Evolutionary conservation across 1,140 invertebrate species (phyloP).

Genomic region (Drosophila kepulauana): DNA sequence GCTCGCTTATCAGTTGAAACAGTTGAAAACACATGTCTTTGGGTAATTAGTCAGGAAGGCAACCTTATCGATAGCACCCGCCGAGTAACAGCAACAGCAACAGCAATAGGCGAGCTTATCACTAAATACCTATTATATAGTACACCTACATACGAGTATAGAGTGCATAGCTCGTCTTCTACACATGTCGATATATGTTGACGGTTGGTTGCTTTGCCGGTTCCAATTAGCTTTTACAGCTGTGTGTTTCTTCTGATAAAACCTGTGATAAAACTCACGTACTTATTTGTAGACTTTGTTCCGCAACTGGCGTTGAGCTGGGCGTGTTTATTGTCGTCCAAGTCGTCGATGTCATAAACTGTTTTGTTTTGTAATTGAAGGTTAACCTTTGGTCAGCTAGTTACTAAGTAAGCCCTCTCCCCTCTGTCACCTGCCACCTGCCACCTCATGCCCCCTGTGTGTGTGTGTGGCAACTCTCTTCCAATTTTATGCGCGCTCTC

Average conservation of each 20-base stretch:
- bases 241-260: slow-evolving; percentile 60
- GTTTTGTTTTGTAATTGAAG: slow-evolving; percentile 44
- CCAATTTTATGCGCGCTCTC: background rate
- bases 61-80: slow-evolving; percentile 44
- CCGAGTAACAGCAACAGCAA: slow-evolving; percentile 13
- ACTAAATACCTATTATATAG: background rate
- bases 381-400: slow-evolving; percentile 42
- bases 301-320: slow-evolving; percentile 27
- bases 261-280: slow-evolving; percentile 58
- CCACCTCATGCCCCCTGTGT: background rate
- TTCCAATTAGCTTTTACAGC: slow-evolving; percentile 53
- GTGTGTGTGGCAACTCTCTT: background rate
- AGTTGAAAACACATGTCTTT: slow-evolving; percentile 55
- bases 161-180: background rate
- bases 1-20: slow-evolving; percentile 40
- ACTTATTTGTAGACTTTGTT: slow-evolving; percentile 58
- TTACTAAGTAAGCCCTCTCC: background rate
- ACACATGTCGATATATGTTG: slow-evolving; percentile 2
- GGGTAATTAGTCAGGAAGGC: slow-evolving; percentile 63
- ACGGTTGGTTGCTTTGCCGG: slow-evolving; percentile 6
- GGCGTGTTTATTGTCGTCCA: slow-evolving; percentile 30
- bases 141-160: too few species aligned
- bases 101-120: slow-evolving; percentile 24
- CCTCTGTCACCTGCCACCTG: background rate
- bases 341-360: slow-evolving; percentile 40